Percentiles rank a stretch among this genome's conserved stretches.
phyloP scores from a whole-genome alignment of 2,797 vertebrate genomes.

The Lophius americanus region DNA sequence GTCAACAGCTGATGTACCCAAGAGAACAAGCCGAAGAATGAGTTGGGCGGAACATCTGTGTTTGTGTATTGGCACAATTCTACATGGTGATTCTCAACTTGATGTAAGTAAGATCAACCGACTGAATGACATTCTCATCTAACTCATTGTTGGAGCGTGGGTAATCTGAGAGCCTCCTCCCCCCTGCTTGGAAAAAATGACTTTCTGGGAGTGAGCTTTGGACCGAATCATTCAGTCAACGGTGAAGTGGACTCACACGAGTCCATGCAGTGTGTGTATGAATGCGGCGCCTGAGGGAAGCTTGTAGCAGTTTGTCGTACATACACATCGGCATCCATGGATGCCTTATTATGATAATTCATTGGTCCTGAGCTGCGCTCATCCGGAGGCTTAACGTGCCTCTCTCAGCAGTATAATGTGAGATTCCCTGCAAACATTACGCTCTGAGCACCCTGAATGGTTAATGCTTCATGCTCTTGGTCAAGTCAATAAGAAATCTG shows the following conservation, averaged over 20 bases:
- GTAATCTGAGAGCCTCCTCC: constrained; percentile 16
- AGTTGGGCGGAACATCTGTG: too few relatives aligned
- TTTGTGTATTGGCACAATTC: too few relatives aligned
- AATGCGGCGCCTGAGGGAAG: constrained; percentile 35
- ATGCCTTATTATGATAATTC: constrained; percentile 67
- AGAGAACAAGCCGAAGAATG: too few relatives aligned
- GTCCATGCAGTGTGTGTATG: constrained; percentile 20
- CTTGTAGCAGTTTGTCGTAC: constrained; percentile 49
- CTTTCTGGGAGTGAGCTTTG: constrained; percentile 49
- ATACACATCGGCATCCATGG: constrained; percentile 44
- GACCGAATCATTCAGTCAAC: constrained; percentile 48
- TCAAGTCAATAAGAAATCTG: background rate
- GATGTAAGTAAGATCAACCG: background rate
- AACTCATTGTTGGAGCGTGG: constrained; percentile 11
- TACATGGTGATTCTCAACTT: background rate
- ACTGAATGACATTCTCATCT: constrained; percentile 3
- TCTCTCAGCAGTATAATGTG: constrained; percentile 27
- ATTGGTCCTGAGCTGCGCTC: constrained; percentile 49
- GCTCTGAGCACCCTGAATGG: constrained; percentile 4
- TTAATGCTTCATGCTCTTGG: constrained; percentile 14
- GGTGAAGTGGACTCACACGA: constrained; percentile 42
- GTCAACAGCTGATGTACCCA: too few relatives aligned
- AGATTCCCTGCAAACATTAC: constrained; percentile 16
- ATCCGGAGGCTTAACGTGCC: constrained; percentile 31
- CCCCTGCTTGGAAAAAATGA: constrained; percentile 34